Base-by-base conservation (phyloP, 2,888 invertebrate species). In the Poecilobothrus nobilitatus region DNA sequence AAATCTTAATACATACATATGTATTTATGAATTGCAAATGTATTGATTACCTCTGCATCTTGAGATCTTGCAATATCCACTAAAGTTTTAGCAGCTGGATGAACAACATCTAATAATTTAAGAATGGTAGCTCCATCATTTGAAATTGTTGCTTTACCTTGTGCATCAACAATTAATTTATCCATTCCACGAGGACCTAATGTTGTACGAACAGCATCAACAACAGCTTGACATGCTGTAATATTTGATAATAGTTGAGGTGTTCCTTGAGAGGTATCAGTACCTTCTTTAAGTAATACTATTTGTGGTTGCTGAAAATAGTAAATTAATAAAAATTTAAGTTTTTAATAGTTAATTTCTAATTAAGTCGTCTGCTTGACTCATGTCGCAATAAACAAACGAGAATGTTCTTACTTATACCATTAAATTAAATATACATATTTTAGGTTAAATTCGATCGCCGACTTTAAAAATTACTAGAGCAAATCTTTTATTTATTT, bases 1-100 rank as follows among this genome's bases (percentile, higher is more conserved):
- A 37, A 37, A 10, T 37, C 7, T 37, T 8, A 10, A 37, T 37
- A 12, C n/a, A 37, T n/a, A 22, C n/a, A 37, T 18, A 33, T 15
- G 6, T 63, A 15, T 15, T 15, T 76, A 67, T n/a, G 73, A 63
- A n/a, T 34, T n/a, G n/a, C n/a, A n/a, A n/a, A n/a, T n/a, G n/a
- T n/a, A n/a, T n/a, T n/a, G 71, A 76, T 82, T 78, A 92, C 97
- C 89, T 97, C 97, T 34, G 95, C 95, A 86, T 97, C 97, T 81
- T 99, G 99, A 63, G 98, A 98, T 81, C 96, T 97, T 27, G 99
- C 99, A 74, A 99, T 99, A 78, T 99, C 99, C 4, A 99, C 98
- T 73, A 99, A 83, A 0, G 95, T 97, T 82, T 94, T 96, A 0
- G 97, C 99, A 27, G 99, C 99, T 0, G 99, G 99, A 82, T 99